These are phyloP conservation scores for Diplolepis rosae DNA, from an alignment of 2,888 invertebrate genomes.

Conservation along the genomic window DNA sequence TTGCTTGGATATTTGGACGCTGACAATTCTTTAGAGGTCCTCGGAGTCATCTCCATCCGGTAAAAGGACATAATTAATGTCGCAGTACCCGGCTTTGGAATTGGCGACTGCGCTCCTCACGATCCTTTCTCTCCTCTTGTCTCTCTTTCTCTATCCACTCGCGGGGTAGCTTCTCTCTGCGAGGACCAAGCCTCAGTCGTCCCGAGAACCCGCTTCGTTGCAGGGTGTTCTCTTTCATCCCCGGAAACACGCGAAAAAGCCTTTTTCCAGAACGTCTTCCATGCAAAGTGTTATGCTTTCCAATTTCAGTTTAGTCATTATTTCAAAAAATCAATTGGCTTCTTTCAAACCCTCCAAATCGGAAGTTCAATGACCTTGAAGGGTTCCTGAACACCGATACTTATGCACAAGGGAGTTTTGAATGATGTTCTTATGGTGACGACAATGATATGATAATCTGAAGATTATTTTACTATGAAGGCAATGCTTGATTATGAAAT, in stretches of 20 bases:
- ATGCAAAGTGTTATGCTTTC: neutral
- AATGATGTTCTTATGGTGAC: neutral
- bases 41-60: constrained; percentile 49
- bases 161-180: constrained; percentile 61
- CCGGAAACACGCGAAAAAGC: constrained; percentile 38
- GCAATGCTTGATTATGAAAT: no score
- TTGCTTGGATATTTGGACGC: neutral
- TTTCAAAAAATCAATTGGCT: no score
- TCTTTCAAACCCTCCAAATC: neutral
- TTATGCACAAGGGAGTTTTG: neutral
- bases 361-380: neutral
- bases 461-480: no score
- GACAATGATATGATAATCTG: neutral
- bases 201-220: constrained; percentile 67
- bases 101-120: constrained; percentile 63
- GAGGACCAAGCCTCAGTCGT: constrained; percentile 67
- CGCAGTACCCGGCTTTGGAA: constrained; percentile 52
- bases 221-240: constrained; percentile 58
- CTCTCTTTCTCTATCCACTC: constrained; percentile 48
- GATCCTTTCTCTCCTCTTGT: constrained; percentile 39
- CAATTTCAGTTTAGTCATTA: neutral
- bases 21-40: constrained; percentile 30
- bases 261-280: constrained; percentile 24
- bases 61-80: constrained; percentile 59
- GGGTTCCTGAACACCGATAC: neutral